phyloP scores from a whole-genome alignment of 2,113 vertebrate genomes.

The Dasyurus viverrinus region DNA sequence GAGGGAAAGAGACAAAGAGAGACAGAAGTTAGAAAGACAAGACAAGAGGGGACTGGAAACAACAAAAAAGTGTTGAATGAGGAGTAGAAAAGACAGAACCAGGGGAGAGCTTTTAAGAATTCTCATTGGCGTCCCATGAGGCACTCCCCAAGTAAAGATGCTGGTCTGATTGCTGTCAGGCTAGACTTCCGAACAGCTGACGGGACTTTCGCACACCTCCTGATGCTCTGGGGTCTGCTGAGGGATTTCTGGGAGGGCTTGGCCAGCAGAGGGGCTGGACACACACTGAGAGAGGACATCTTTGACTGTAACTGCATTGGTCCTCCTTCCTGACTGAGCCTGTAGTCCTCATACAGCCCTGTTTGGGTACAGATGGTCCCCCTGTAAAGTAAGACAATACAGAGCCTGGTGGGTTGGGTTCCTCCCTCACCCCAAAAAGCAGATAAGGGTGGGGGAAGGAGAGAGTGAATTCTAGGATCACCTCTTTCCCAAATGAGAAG shows the following conservation, averaged over 20 bases:
- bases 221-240: background rate
- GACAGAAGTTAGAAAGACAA: slow-evolving; percentile 71
- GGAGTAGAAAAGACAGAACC: slow-evolving; percentile 42
- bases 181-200: slow-evolving; percentile 4
- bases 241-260: background rate
- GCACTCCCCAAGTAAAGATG: background rate
- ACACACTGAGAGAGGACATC: background rate
- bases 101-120: slow-evolving; percentile 42
- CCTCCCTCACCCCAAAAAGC: no score
- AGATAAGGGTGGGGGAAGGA: background rate
- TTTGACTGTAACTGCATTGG: background rate
- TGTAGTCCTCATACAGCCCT: background rate
- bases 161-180: background rate
- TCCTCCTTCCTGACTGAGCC: background rate
- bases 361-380: background rate
- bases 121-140: slow-evolving; percentile 20
- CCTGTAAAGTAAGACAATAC: background rate
- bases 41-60: slow-evolving; percentile 61
- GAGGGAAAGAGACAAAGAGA: slow-evolving; percentile 74
- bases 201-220: background rate
- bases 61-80: slow-evolving; percentile 68
- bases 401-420: background rate
- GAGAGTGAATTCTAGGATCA: slow-evolving; percentile 38
- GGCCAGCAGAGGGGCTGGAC: background rate
- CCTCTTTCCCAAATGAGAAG: slow-evolving; percentile 36